Conservation (phyloP, 92 coral and sea anemone species). For the Galaxea fascicularis region DNA sequence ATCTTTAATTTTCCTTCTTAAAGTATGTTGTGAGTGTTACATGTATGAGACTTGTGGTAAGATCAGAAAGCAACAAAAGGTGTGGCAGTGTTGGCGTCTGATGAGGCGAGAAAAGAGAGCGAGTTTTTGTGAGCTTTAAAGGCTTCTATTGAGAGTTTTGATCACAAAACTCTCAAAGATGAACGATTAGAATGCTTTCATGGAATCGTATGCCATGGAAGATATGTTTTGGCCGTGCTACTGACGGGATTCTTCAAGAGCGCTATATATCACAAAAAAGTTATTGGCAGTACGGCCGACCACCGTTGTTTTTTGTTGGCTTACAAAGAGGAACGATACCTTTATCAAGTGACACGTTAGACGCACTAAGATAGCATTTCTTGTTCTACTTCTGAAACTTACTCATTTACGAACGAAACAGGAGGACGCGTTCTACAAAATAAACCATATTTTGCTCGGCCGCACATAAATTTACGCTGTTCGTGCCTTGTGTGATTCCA, state of each 20-base stretch:
- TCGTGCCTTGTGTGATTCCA: background rate
- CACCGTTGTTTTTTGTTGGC: constrained; percentile 12
- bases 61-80: too few species aligned
- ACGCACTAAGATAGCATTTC: background rate
- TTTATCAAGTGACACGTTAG: background rate
- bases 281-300: too few species aligned
- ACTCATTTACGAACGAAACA: background rate
- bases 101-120: constrained; percentile 6
- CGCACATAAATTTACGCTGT: background rate
- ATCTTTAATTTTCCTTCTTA: too few species aligned
- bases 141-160: constrained; percentile 3
- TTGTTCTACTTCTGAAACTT: background rate
- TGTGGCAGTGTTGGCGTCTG: background rate
- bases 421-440: background rate
- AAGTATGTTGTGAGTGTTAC: too few species aligned
- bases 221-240: constrained; percentile 36
- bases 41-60: too few species aligned
- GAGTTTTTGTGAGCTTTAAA: constrained; percentile 26
- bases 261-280: background rate
- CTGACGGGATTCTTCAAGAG: constrained; percentile 40
- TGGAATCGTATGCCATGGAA: constrained; percentile 1
- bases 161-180: constrained; percentile 23
- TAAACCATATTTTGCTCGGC: background rate
- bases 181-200: constrained; percentile 27
- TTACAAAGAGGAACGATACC: constrained; percentile 8